Evolutionary conservation across 2,888 invertebrate species (phyloP).

Genomic region (Arrhopalites spinosus): DNA sequence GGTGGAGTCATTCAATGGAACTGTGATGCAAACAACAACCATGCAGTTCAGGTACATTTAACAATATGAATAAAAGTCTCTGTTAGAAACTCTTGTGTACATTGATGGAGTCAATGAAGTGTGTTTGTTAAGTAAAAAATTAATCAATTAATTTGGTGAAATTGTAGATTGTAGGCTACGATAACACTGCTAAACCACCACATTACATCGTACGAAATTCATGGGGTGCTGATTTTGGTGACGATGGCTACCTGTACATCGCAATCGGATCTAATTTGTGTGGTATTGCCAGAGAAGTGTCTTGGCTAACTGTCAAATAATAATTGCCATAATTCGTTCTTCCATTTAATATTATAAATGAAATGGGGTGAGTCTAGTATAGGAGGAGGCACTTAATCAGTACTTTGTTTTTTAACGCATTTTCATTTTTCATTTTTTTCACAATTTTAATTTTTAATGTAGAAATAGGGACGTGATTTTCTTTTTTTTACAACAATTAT

Average conservation of each 20-base stretch:
- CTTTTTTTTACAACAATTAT: neutral
- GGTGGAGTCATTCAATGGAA: slow-evolving; percentile 83
- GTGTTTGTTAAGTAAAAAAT: no score
- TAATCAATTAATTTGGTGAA: neutral
- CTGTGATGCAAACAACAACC: slow-evolving; percentile 75
- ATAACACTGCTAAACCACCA: slow-evolving; percentile 72
- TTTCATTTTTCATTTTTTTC: neutral
- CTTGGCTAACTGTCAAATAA: slow-evolving; percentile 57
- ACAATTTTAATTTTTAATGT: neutral
- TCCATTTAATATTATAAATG: neutral
- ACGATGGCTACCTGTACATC: slow-evolving; percentile 75
- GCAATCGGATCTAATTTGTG: slow-evolving; percentile 78
- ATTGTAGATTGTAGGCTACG: slow-evolving; percentile 77
- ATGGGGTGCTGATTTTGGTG: slow-evolving; percentile 79
- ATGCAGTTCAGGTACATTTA: slow-evolving; percentile 68
- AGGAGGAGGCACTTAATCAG: no score
- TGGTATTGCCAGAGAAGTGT: slow-evolving; percentile 76
- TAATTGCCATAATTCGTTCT: neutral
- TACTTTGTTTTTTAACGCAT: neutral
- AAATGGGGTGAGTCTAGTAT: no score
- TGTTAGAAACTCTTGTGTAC: no score
- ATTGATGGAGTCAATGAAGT: neutral
- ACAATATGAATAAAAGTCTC: neutral
- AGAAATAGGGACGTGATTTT: neutral
- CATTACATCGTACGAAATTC: slow-evolving; percentile 84